Conservation (phyloP, 2,797 vertebrate species). For the Coregonus ussuriensis region DNA sequence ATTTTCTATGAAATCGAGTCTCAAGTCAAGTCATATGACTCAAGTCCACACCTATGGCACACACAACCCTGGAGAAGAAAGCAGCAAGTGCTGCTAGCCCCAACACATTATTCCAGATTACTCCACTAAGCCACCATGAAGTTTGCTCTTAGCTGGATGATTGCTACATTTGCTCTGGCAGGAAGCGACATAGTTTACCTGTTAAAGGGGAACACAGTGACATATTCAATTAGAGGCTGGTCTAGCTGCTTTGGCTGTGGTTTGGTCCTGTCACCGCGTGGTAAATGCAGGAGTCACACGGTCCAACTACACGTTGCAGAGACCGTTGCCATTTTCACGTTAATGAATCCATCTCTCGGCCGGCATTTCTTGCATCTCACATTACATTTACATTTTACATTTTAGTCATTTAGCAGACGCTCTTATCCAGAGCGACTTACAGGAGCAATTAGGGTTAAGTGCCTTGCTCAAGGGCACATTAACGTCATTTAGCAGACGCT, state of each 20-base stretch:
- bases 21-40: background rate
- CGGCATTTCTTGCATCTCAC: constrained; percentile 76
- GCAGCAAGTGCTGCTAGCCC: constrained; percentile 39
- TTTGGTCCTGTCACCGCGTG: constrained; percentile 56
- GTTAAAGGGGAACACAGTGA: constrained; percentile 60
- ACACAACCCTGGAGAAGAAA: constrained; percentile 33
- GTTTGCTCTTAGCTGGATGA: constrained; percentile 55
- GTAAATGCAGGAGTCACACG: constrained; percentile 49
- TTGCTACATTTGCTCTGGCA: constrained; percentile 67
- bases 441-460: too few species aligned
- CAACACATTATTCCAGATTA: constrained; percentile 43
- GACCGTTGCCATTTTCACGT: constrained; percentile 64
- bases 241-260: constrained; percentile 45
- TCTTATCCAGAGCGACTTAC: too few species aligned
- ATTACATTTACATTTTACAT: too few species aligned
- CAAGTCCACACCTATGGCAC: background rate
- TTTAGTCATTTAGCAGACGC: too few species aligned
- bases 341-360: constrained; percentile 61
- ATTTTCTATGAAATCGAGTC: background rate
- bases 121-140: constrained; percentile 51
- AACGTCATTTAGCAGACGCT: too few species aligned
- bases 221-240: constrained; percentile 56
- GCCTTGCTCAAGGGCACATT: too few species aligned
- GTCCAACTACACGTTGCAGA: constrained; percentile 34
- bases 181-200: constrained; percentile 48